These are phyloP conservation scores for Fabriciana adippe DNA, from an alignment of 2,888 invertebrate species.

Conservation along the genomic window DNA sequence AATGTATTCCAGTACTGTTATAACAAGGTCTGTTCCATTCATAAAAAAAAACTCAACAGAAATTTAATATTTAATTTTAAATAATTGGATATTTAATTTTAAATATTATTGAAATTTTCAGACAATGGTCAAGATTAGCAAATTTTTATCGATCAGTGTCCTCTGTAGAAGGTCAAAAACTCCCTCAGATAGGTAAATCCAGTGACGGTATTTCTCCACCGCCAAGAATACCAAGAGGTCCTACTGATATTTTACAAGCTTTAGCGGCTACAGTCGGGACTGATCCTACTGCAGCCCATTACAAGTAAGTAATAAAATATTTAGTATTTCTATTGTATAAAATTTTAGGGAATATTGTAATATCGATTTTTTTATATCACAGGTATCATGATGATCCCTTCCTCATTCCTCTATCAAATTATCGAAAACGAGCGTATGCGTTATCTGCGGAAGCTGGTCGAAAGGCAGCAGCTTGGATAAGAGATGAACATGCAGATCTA, in stretches of 20 bases:
- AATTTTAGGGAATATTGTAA: background rate
- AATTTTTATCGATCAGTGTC: constrained; percentile 63
- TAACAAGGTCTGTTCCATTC: constrained; percentile 51
- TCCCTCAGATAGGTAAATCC: constrained; percentile 58
- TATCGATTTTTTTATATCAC: constrained; percentile 40
- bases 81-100: background rate
- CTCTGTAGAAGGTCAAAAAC: constrained; percentile 66
- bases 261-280: constrained; percentile 89
- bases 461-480: constrained; percentile 92
- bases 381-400: constrained; percentile 95
- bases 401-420: constrained; percentile 89
- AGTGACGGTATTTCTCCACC: constrained; percentile 82
- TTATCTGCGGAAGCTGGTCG: constrained; percentile 92
- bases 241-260: constrained; percentile 92
- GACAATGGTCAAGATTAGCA: constrained; percentile 65
- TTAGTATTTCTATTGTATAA: background rate
- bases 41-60: constrained; percentile 2
- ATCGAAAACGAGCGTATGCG: constrained; percentile 86
- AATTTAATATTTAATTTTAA: background rate
- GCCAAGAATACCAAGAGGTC: constrained; percentile 86
- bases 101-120: constrained; percentile 44
- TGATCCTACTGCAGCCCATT: constrained; percentile 93
- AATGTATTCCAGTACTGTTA: constrained; percentile 60
- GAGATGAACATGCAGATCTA: constrained; percentile 86
- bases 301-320: constrained; percentile 76